Percentiles rank a stretch among this genome's conserved stretches.
phyloP scores from a whole-genome alignment of 2,888 invertebrate species.

The Drosophila dives region DNA sequence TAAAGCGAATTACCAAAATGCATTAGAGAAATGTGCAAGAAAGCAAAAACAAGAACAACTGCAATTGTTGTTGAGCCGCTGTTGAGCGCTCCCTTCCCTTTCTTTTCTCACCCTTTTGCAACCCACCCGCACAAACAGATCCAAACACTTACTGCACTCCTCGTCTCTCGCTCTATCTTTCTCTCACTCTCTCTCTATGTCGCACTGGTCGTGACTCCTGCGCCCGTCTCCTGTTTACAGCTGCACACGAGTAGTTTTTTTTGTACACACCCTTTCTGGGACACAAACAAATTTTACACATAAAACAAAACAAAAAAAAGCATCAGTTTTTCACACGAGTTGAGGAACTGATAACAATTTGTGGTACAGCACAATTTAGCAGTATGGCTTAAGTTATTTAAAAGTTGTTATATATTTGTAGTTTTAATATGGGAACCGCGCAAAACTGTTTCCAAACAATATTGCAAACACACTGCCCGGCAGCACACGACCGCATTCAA shows the following conservation, averaged over 20 bases:
- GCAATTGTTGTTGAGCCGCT: constrained; percentile 14
- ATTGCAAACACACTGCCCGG: constrained; percentile 26
- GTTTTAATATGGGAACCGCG: constrained; percentile 38
- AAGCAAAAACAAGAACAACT: constrained; percentile 6
- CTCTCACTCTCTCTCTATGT: constrained; percentile 5
- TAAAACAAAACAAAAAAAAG: constrained; percentile 27
- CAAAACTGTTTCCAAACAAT: constrained; percentile 45
- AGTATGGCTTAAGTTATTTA: not conserved
- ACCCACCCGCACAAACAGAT: constrained; percentile 7
- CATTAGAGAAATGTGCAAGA: constrained; percentile 30
- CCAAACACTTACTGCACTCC: constrained; percentile 50
- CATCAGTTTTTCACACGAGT: not conserved
- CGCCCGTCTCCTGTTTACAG: constrained; percentile 55
- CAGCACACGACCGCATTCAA: constrained; percentile 46
- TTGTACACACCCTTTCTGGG: constrained; percentile 58
- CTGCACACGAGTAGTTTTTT: constrained; percentile 45
- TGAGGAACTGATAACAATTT: constrained; percentile 7
- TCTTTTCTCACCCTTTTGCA: not conserved
- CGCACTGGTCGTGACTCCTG: constrained; percentile 48
- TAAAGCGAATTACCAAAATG: constrained; percentile 33
- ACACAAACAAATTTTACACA: constrained; percentile 31
- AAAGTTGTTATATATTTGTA: constrained; percentile 2
- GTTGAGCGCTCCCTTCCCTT: constrained; percentile 1
- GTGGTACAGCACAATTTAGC: constrained; percentile 8
- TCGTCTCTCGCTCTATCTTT: constrained; percentile 7